Percentiles rank a stretch among this genome's conserved stretches.
phyloP scores from a whole-genome alignment of 1,140 invertebrate species.

The Luehdorfia chinensis region DNA sequence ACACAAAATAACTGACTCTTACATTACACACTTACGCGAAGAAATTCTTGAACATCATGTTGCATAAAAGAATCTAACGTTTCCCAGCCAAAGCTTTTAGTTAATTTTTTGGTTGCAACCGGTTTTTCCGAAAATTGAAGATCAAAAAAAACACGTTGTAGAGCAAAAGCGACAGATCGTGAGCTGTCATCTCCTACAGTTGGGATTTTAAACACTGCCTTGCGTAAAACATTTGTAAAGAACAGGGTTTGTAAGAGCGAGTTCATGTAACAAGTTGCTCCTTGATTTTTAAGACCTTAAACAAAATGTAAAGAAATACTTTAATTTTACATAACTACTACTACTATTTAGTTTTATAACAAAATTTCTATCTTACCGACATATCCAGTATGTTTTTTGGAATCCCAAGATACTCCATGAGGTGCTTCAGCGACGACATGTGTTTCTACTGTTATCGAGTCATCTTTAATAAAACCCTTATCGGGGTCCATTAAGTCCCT shows the following conservation, averaged over 20 bases:
- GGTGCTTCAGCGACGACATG: slow-evolving; percentile 97
- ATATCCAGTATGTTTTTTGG: slow-evolving; percentile 97
- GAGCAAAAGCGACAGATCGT: slow-evolving; percentile 88
- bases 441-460: slow-evolving; percentile 95
- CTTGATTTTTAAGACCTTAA: slow-evolving; percentile 97
- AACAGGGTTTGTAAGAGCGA: slow-evolving; percentile 98
- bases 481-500: slow-evolving; percentile 94
- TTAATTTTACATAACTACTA: background rate
- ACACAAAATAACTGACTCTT: slow-evolving; percentile 1
- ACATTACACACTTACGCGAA: slow-evolving; percentile 50
- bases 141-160: slow-evolving; percentile 99
- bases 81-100: slow-evolving; percentile 99
- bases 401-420: slow-evolving; percentile 98
- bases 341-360: background rate
- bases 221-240: slow-evolving; percentile 95
- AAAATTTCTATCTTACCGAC: too few species aligned
- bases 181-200: slow-evolving; percentile 98
- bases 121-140: slow-evolving; percentile 99
- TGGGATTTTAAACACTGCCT: slow-evolving; percentile 99
- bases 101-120: slow-evolving; percentile 99
- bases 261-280: slow-evolving; percentile 99
- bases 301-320: too few species aligned
- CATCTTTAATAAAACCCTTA: slow-evolving; percentile 96
- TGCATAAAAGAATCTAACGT: slow-evolving; percentile 99
- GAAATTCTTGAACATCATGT: slow-evolving; percentile 90